Conservation (phyloP, 2,888 invertebrate genomes). For the Aelia acuminata region DNA sequence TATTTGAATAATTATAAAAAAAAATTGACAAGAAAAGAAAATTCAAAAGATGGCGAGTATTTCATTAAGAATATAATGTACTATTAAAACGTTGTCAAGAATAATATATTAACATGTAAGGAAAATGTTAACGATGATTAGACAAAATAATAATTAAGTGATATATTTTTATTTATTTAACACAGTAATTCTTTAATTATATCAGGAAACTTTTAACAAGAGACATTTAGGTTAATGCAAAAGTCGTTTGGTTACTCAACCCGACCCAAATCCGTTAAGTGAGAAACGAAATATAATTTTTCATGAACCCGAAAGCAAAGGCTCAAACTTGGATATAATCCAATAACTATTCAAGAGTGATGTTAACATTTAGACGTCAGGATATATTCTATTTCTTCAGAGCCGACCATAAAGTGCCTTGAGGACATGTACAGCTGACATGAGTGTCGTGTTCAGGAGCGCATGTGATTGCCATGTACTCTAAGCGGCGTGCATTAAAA, state of each 20-base stretch:
- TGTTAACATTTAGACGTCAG: not conserved
- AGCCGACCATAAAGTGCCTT: not conserved
- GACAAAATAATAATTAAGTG: too few relatives aligned
- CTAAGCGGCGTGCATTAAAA: constrained; percentile 9
- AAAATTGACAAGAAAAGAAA: not conserved
- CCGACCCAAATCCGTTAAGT: not conserved
- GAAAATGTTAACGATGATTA: too few relatives aligned
- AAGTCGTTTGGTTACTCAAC: too few relatives aligned
- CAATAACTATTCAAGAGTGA: not conserved
- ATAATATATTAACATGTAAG: too few relatives aligned
- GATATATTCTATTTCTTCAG: not conserved
- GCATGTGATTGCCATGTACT: constrained; percentile 16
- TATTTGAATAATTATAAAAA: not conserved
- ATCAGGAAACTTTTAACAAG: too few relatives aligned
- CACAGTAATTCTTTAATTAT: too few relatives aligned
- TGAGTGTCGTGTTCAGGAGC: constrained; percentile 43
- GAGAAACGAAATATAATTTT: not conserved
- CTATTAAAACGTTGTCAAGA: not conserved
- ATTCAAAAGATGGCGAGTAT: not conserved
- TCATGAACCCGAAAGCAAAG: not conserved
- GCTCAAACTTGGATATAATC: not conserved
- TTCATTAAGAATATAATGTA: not conserved
- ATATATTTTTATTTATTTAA: too few relatives aligned
- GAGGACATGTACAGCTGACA: not conserved
- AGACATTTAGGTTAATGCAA: too few relatives aligned